Percentiles rank a stretch among this genome's conserved stretches.
Evolutionary conservation across 1,140 invertebrate species (phyloP).

Genomic region (Phocides pigmalion): DNA sequence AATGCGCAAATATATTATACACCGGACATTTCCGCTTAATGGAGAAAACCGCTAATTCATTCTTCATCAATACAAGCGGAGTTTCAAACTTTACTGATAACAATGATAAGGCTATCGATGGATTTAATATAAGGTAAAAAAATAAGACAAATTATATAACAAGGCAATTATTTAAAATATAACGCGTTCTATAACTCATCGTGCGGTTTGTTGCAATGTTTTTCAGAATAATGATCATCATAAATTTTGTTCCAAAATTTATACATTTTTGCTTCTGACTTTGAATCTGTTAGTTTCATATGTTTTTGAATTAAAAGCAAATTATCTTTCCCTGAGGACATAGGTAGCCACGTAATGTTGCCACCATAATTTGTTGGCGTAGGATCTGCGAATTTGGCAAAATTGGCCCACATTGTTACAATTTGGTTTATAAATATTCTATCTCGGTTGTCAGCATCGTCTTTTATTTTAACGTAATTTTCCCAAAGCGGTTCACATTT

Average conservation of each 20-base stretch:
- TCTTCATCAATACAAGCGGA: conserved; percentile 69
- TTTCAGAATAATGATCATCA: conserved; percentile 49
- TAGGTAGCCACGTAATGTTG: conserved; percentile 56
- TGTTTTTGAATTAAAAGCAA: conserved; percentile 54
- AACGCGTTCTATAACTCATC: conserved; percentile 38
- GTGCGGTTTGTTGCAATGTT: conserved; percentile 45
- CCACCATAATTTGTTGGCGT: conserved; percentile 44
- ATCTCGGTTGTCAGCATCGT: conserved; percentile 48
- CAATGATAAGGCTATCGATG: conserved; percentile 71
- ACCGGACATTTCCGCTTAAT: conserved; percentile 53
- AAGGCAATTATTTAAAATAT: not conserved
- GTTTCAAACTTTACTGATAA: conserved; percentile 66
- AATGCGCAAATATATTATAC: conserved; percentile 50
- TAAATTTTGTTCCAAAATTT: conserved; percentile 69
- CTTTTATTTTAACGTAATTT: conserved; percentile 56
- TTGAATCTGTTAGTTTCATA: conserved; percentile 47
- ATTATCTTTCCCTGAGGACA: conserved; percentile 53
- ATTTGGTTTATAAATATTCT: conserved; percentile 65
- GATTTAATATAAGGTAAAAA: conserved; percentile 65
- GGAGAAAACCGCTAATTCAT: conserved; percentile 75
- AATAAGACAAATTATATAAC: not conserved
- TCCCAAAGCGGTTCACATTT: conserved; percentile 69
- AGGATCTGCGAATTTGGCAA: conserved; percentile 75
- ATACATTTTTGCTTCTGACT: conserved; percentile 53
- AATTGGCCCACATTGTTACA: conserved; percentile 77